Conservation (phyloP, 2,888 invertebrate genomes). For the Lasioglossum morio region DNA sequence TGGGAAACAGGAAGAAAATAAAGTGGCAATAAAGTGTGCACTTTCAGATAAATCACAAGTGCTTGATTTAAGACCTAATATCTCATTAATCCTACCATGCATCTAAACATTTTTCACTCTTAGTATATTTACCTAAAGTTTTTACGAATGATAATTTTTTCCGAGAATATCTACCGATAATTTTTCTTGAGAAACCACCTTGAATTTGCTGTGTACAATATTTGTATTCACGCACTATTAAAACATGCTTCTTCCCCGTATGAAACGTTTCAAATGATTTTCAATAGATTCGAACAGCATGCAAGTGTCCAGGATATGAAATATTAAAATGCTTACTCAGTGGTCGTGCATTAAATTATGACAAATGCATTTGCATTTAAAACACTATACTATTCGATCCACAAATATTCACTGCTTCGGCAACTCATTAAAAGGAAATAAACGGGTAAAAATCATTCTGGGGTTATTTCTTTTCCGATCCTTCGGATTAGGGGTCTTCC, state of each 20-base stretch:
- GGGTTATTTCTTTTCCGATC: too few species aligned
- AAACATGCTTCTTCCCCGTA: neutral
- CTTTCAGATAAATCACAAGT: neutral
- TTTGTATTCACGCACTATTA: neutral
- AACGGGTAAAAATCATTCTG: neutral
- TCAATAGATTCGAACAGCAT: neutral
- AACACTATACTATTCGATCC: neutral
- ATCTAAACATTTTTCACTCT: neutral
- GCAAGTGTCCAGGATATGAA: neutral
- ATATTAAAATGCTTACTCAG: neutral
- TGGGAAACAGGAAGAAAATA: neutral
- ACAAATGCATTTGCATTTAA: neutral
- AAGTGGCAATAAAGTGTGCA: neutral
- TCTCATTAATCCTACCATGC: neutral
- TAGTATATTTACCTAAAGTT: neutral
- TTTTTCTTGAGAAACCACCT: neutral
- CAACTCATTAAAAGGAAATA: neutral
- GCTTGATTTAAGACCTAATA: neutral
- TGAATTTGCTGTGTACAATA: neutral
- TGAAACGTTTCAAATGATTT: too few species aligned
- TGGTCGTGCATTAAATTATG: neutral
- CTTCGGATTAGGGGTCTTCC: neutral
- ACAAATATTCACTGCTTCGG: neutral
- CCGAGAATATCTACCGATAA: neutral
- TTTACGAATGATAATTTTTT: neutral